Percentiles rank a stretch among this genome's conserved stretches.
Conservation (phyloP, 2,888 invertebrate genomes). For the Conomelus anceps region DNA sequence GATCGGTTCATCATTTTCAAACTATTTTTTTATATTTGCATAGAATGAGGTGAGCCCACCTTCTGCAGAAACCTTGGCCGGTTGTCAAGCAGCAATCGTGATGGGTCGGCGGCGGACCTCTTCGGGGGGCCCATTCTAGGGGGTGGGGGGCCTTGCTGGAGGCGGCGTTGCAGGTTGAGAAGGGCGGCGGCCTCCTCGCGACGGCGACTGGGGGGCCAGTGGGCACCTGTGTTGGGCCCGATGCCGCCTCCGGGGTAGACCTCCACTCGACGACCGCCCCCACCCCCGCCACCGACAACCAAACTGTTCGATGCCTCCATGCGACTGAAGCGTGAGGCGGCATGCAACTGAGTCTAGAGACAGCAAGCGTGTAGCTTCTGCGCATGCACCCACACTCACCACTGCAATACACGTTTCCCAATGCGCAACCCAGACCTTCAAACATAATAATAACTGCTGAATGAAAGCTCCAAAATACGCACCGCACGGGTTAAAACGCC, state of each 20-base stretch:
- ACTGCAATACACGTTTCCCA: background rate
- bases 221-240: conserved; percentile 39
- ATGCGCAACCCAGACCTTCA: background rate
- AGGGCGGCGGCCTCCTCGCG: conserved; percentile 63
- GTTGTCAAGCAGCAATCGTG: conserved; percentile 52
- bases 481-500: too few species aligned
- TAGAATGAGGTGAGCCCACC: conserved; percentile 41
- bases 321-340: conserved; percentile 19
- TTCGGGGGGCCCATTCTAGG: conserved; percentile 11
- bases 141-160: conserved; percentile 39
- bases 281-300: conserved; percentile 1
- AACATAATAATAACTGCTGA: too few species aligned
- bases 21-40: background rate
- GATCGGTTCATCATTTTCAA: too few species aligned
- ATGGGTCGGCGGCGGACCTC: background rate
- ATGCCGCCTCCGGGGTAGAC: conserved; percentile 21
- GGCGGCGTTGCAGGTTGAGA: conserved; percentile 62
- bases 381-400: background rate
- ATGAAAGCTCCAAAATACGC: background rate
- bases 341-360: too few species aligned
- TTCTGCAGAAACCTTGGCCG: conserved; percentile 53
- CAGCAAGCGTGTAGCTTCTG: background rate
- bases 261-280: background rate
- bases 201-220: conserved; percentile 56
- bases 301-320: too few species aligned